These are phyloP conservation scores for Xiphorhynchus elegans DNA, from an alignment of 2,113 vertebrate genomes.

Conservation along the genomic window DNA sequence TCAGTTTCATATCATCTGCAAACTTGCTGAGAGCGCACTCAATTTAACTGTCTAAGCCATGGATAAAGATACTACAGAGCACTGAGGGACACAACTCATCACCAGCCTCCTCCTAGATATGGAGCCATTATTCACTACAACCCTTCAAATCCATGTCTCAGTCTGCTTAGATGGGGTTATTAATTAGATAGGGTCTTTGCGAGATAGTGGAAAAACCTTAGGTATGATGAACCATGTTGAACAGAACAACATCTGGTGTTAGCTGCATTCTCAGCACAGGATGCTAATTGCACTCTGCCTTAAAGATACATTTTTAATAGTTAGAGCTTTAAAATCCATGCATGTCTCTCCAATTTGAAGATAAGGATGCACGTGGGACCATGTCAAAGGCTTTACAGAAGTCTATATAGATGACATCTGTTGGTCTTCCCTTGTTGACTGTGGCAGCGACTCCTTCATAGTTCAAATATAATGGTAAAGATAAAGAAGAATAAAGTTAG, in stretches of 20 bases:
- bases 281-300: background rate
- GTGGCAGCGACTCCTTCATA: background rate
- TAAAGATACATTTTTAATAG: background rate
- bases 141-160: background rate
- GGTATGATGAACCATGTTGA: background rate
- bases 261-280: background rate
- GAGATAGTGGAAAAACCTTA: background rate
- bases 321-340: background rate
- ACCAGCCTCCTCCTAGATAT: background rate
- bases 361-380: background rate
- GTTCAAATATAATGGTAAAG: background rate
- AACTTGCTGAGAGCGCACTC: background rate
- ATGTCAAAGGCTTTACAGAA: background rate
- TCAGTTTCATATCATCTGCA: background rate
- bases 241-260: background rate
- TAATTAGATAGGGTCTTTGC: background rate
- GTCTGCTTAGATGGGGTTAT: background rate
- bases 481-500: background rate
- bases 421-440: background rate
- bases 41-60: background rate
- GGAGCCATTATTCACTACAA: background rate
- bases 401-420: background rate
- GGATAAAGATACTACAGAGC: background rate
- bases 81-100: background rate
- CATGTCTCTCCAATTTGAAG: background rate